These are phyloP conservation scores for Otocyon megalotis DNA, from an alignment of 2,113 vertebrate species.

Conservation along the genomic window DNA sequence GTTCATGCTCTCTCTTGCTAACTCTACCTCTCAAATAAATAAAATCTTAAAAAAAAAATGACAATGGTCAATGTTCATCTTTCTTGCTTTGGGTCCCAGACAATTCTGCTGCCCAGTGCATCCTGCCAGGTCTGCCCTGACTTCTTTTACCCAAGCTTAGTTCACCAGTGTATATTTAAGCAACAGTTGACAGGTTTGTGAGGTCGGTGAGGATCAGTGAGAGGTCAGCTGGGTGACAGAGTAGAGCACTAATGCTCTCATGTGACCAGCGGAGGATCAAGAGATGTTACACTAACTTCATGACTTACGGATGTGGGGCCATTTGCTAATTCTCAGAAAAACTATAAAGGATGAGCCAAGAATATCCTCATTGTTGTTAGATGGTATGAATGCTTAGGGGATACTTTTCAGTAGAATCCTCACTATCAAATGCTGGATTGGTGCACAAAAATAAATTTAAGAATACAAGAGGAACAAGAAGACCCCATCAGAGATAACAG, in stretches of 20 bases:
- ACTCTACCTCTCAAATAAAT: no score
- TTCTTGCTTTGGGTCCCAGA: neutral
- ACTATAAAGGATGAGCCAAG: neutral
- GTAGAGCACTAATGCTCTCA: neutral
- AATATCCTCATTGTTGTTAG: neutral
- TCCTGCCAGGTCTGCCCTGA: neutral
- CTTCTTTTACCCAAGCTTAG: neutral
- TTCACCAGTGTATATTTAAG: neutral
- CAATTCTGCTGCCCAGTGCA: neutral
- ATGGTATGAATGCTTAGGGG: neutral
- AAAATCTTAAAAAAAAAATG: no score
- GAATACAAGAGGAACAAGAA: neutral
- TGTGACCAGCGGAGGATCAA: neutral
- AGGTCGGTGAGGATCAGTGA: neutral
- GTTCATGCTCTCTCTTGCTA: no score
- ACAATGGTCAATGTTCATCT: neutral
- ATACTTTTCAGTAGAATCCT: neutral
- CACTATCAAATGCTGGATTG: neutral
- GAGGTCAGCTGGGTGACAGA: neutral
- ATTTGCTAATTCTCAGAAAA: neutral
- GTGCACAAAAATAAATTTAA: neutral
- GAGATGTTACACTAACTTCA: neutral
- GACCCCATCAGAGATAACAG: neutral
- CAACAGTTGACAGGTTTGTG: neutral
- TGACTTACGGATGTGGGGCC: neutral